Percentiles rank a stretch among this genome's conserved stretches.
Evolutionary conservation across 1,140 invertebrate species (phyloP).

Genomic region (Delia radicum): DNA sequence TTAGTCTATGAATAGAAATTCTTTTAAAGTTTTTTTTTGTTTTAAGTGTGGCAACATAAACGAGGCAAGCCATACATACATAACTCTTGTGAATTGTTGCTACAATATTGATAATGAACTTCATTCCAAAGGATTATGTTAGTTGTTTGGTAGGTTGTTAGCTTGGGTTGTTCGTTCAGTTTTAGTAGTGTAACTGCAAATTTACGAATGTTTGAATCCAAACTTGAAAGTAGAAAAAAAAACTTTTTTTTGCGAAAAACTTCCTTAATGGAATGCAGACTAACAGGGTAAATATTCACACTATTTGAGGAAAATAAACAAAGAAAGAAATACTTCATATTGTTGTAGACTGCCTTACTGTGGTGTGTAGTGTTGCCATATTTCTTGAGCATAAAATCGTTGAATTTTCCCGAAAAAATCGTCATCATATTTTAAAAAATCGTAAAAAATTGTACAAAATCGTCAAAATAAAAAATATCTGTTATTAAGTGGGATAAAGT

Average conservation of each 20-base stretch:
- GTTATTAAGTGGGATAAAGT: no score
- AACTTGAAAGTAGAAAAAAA: neutral
- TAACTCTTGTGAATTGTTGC: neutral
- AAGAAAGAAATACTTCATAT: neutral
- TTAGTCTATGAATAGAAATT: slow-evolving; percentile 13
- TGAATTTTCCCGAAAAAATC: no score
- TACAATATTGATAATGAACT: neutral
- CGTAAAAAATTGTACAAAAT: no score
- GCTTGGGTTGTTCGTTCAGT: neutral
- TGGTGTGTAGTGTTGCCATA: neutral
- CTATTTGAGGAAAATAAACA: neutral
- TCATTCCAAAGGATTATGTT: neutral
- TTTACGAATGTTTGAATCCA: neutral
- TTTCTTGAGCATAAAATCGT: neutral
- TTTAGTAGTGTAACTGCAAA: neutral
- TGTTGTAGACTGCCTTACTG: neutral
- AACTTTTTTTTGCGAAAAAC: neutral
- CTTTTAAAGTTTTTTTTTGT: neutral
- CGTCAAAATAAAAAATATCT: no score
- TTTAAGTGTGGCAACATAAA: slow-evolving; percentile 1
- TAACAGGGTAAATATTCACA: slow-evolving; percentile 17
- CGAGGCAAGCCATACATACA: neutral
- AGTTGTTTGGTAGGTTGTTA: neutral
- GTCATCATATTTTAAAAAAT: no score
- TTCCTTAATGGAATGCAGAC: neutral